Evolutionary conservation across 2,888 invertebrate genomes (phyloP), one percentile per base, ranked within the genome.

Genomic region (Plemyria rubiginata): DNA sequence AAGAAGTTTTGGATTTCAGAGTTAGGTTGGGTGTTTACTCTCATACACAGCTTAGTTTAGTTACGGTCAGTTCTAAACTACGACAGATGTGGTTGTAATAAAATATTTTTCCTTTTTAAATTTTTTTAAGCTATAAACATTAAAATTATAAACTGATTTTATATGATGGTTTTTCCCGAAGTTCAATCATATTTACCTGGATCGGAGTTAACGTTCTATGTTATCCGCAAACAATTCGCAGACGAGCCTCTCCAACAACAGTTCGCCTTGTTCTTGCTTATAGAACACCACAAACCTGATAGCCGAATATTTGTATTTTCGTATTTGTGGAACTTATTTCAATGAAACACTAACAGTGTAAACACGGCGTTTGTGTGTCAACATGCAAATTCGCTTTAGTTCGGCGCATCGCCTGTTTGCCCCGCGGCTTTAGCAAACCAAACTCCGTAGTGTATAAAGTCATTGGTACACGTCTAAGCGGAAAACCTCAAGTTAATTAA

Each of bases 321-420:
- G 71, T 84, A 76, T 84, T 84, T 84, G 84, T 68, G 68, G 74
- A 81, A 82, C 73, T 79, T 81, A 82, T 83, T 83, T 74, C 78
- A 75, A 76, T 80, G 73, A 74, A 51, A 66, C 67, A 66, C 32
- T 49, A 66, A 63, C 60, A 62, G 50, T 62, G 62, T 64, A 52
- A 61, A 64, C 57, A 60, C 61, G 67, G 67, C 71, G 72, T 73
- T 71, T 67, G 70, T 71, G 69, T 74, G 83, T 81, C 84, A 84
- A 86, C 81, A 85, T 81, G 84, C 79, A 85, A 86, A 88, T 85
- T 85, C 80, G 77, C 85, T 63, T 82, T 79, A 84, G 85, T 83
- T 81, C 75, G 70, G 78, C 81, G 81, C 85, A 82, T 80, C 77
- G 65, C 54, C 71, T 85, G 83, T 88, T 87, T 86, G 78, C 73